Base-by-base conservation (phyloP, 2,888 invertebrate species). In the Dynastes tityus region DNA sequence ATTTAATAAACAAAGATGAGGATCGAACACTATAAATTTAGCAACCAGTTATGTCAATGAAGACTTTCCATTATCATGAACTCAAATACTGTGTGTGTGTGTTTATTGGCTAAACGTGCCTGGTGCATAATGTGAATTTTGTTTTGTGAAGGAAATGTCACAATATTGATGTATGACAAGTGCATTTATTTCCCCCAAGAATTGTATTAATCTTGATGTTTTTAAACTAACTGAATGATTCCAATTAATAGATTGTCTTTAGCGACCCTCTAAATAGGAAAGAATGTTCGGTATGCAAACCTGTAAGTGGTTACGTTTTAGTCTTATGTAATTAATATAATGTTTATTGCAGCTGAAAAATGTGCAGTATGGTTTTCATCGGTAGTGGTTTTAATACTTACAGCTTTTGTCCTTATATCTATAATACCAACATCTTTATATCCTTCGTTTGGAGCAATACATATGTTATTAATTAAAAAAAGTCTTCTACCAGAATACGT, bases 361-460 rank as follows among this genome's bases (percentile, higher is more conserved):
- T 71, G 70, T 40, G 68, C 68, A 70, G 49, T 58, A n/a, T 55
- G 61, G 58, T 77, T 68, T n/a, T 68, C 78, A 27, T 53, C 65
- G 0, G 73, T 75, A 13, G 45, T 65, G 32, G 75, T 65, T 16
- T 64, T 63, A 51, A 40, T 64, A 55, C 13, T 78, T 45, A 74
- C 58, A 53, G 70, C 68, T 40, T 70, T 78, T 22, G 68, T 78
- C 16, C 9, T 78, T 4, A 29, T 78, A 32, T 78, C 67, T 6
- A 27, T 78, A 13, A 32, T 77, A 22, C 55, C 70, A 16, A 61
- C 61, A 70, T 40, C 70, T n/a, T 61, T 77, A 58, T 53, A 75
- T 68, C 49, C 58, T 16, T n/a, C 58, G 45, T 53, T 16, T 16
- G 40, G 64, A 55, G 51, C 45, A 27, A 40, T 75, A 27, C 40